Evolutionary conservation across 2,113 vertebrate species (phyloP), one percentile per base, ranked within the genome.

Genomic region (Pomatostomus ruficeps): DNA sequence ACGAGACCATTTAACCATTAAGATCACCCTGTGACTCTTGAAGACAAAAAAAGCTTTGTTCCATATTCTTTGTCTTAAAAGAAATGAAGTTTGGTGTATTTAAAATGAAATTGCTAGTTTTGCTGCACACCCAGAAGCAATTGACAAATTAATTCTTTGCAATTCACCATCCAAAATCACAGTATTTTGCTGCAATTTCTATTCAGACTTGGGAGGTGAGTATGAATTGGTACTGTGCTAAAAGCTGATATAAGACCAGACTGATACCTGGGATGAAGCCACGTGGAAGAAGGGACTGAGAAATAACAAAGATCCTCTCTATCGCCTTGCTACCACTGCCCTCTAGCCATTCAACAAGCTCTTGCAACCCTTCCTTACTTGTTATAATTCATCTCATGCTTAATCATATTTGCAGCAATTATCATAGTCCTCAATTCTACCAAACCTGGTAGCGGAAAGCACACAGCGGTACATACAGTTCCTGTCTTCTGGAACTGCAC

Each of bases 381-480:
- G 5, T 18, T 67, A 3, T 0, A 54, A 51, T 38, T 72, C 33
- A n/a, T 19, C 14, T 36, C 10, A 21, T 9, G 19, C 28, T 68
- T 59, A 26, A 77, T 43, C n/a, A 19, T 19, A 38, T 28, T 40
- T 40, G 65, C 35, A 76, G 49, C 23, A 61, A 21, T 10, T 24
- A 14, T 14, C 5, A 1, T 6, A 66, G 55, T 26, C 26, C 21
- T 43, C 51, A 40, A 26, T 14, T 48, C 57, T 18, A 26, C 10
- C 42, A 67, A 48, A 45, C 11, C 18, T 3, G 2, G 16, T 1
- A 62, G 40, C 2, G 20, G 43, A 79, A 86, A 46, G 28, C 28
- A 54, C 10, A 25, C 4, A 10, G 1, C 18, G 2, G 8, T 55
- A 33, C 6, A 4, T 9, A 26, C 17, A 25, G 7, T 9, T 73